Conservation (phyloP, 2,113 vertebrate species). For the Bambusicola thoracicus region DNA sequence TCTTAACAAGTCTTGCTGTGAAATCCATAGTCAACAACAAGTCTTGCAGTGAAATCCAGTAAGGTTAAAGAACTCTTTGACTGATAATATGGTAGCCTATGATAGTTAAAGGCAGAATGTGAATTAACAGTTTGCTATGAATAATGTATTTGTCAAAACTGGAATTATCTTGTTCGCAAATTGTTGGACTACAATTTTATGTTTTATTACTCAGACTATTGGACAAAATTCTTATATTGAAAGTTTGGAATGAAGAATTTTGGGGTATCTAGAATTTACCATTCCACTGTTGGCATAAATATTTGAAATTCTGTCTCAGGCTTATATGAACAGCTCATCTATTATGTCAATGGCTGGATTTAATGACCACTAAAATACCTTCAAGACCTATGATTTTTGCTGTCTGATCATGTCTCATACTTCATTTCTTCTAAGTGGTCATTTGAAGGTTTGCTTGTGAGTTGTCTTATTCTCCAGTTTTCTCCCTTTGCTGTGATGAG, state of each 20-base stretch:
- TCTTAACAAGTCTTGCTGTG: background rate
- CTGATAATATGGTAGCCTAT: background rate
- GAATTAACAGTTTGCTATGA: background rate
- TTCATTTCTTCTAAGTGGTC: background rate
- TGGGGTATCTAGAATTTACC: background rate
- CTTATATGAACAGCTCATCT: background rate
- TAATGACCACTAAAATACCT: background rate
- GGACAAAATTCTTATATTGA: background rate
- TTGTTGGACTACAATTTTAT: background rate
- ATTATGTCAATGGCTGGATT: background rate
- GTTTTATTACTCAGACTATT: background rate
- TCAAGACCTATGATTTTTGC: background rate
- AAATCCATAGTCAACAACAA: too few relatives aligned
- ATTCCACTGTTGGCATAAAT: background rate
- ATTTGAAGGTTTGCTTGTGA: background rate
- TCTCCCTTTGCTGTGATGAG: background rate
- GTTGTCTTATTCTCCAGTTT: background rate
- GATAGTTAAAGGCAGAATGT: background rate
- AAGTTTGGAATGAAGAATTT: background rate
- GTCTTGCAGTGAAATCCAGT: background rate
- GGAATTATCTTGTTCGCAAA: background rate
- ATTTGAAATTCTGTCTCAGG: background rate
- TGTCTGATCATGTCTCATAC: background rate
- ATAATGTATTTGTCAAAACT: conserved; percentile 5
- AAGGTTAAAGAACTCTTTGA: background rate